Evolutionary conservation across 2,888 invertebrate species (phyloP), one percentile per base, ranked within the genome.

Genomic region (Apodemia mormo): DNA sequence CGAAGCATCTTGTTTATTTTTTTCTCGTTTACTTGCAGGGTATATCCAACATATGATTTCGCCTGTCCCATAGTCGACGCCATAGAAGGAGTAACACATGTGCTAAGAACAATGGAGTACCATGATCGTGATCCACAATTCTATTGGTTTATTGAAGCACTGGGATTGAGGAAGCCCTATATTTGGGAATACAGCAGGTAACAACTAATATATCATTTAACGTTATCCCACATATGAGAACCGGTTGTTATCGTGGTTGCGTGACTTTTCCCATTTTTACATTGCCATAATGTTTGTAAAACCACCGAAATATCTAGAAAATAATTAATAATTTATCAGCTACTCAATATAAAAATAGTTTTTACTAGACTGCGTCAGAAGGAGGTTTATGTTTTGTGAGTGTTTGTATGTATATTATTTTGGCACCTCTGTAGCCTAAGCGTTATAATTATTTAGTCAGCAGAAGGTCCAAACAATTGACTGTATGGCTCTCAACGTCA

Each of bases 1-100:
- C n/a, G n/a, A n/a, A n/a, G n/a, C n/a, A n/a, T n/a, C n/a, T n/a
- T n/a, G n/a, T n/a, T 33, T 5, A 3, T 37, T 37, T 2, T 3
- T 37, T 2, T 45, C 12, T 10, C 61, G 22, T 52, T 2, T 37
- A 58, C 54, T 54, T 30, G 40, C 87, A 98, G 98, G 83, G 99
- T 99, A 0, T 99, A 99, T 88, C 99, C 99, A 33, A 99, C 99
- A 0, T 99, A 99, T 83, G 99, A 99, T 92, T 99, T 99, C 93
- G 99, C 99, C 0, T 99, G 99, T 84, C 99, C 99, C 0, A 99
- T 99, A 82, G 99, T 99, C 67, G 99, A 99, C 89, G 96, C 98
- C 22, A 94, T 99, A 67, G 99, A 99, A 93, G 97, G 97, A 69
- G 99, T 99, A 29, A 99, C 99, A 0, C 99, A 99, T 85, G 98